phyloP scores from a whole-genome alignment of 2,113 vertebrate species.

The Pterocles gutturalis region DNA sequence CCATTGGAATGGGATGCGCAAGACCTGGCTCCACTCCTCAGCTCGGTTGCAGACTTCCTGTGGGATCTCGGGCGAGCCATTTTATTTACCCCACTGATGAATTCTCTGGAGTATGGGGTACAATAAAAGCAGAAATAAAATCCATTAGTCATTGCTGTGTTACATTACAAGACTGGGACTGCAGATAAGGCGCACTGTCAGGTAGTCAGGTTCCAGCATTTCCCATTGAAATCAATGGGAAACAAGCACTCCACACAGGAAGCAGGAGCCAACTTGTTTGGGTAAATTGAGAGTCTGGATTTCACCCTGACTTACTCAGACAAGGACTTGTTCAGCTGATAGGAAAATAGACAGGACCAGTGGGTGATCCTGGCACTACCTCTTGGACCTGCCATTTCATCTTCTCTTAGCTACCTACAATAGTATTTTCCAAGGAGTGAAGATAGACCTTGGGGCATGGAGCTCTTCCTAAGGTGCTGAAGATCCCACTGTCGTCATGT shows the following conservation, averaged over 20 bases:
- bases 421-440: not conserved
- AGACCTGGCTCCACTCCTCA: not conserved
- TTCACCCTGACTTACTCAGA: not conserved
- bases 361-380: not conserved
- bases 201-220: not conserved
- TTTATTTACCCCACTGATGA: slow-evolving; percentile 11
- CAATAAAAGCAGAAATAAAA: slow-evolving; percentile 27
- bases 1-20: not conserved
- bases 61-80: not conserved
- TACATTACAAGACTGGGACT: not conserved
- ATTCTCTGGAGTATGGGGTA: not conserved
- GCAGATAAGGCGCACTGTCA: not conserved
- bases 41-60: slow-evolving; percentile 1
- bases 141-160: not conserved
- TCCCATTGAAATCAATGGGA: not conserved
- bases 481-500: not conserved
- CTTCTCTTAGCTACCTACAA: not conserved
- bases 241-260: not conserved
- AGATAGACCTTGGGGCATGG: not conserved
- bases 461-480: not conserved
- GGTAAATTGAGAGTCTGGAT: not conserved
- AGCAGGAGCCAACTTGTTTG: not conserved
- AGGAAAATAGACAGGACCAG: not conserved
- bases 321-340: not conserved
- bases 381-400: not conserved